Evolutionary conservation across 2,113 vertebrate genomes (phyloP).

Genomic region (Dermatemys mawii): DNA sequence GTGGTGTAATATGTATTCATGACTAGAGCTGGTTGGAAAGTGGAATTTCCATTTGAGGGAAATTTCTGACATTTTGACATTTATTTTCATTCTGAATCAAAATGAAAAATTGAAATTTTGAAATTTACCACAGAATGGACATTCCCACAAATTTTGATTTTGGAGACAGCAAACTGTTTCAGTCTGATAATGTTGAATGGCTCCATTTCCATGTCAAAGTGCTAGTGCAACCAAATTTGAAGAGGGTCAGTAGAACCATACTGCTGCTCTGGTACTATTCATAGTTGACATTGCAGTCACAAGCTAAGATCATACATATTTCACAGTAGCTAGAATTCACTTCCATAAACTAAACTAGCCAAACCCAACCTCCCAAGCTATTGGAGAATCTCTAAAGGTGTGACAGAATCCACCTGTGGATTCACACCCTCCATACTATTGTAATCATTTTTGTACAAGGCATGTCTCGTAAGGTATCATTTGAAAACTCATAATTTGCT

Average conservation of each 20-base stretch:
- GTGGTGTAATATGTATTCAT: background rate
- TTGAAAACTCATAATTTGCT: background rate
- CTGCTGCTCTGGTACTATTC: background rate
- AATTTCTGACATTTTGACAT: background rate
- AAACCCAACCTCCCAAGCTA: background rate
- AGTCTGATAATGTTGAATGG: background rate
- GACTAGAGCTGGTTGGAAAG: background rate
- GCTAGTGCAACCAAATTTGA: background rate
- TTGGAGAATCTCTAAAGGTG: background rate
- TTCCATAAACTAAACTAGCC: background rate
- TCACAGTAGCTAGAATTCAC: background rate
- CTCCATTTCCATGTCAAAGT: background rate
- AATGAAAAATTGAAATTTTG: background rate
- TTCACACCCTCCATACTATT: background rate
- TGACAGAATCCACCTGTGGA: background rate
- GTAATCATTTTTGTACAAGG: background rate
- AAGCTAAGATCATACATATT: background rate
- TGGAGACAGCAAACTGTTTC: background rate
- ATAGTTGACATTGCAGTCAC: background rate
- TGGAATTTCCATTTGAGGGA: rapidly evolving
- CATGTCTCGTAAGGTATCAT: background rate
- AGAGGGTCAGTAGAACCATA: background rate
- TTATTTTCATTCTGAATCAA: background rate
- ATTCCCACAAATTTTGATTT: background rate
- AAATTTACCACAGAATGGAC: background rate